phyloP scores from a whole-genome alignment of 2,797 vertebrate genomes.

The Petrocephalus schoutedeni region DNA sequence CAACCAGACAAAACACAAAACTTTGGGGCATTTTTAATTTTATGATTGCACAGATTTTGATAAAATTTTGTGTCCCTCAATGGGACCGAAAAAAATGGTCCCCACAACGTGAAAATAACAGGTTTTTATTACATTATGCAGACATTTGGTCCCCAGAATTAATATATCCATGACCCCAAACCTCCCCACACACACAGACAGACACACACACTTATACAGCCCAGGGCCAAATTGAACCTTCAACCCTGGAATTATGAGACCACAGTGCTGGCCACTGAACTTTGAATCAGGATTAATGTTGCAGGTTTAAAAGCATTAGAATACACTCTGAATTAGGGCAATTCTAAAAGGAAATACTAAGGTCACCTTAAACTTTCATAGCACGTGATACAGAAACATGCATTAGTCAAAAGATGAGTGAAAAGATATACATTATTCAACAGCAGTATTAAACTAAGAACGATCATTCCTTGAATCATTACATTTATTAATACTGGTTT shows the following conservation, averaged over 20 bases:
- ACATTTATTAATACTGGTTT: conserved; percentile 8
- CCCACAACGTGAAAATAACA: background rate
- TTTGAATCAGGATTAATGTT: background rate
- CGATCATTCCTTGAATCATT: conserved; percentile 14
- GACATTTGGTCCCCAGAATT: background rate
- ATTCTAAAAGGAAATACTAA: background rate
- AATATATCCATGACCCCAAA: background rate
- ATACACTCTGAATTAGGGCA: background rate
- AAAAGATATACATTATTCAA: background rate
- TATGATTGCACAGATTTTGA: background rate
- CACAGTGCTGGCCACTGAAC: background rate
- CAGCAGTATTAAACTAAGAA: conserved; percentile 1
- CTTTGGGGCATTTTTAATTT: background rate
- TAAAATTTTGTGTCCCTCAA: background rate
- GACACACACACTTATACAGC: background rate
- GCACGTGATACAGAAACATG: background rate
- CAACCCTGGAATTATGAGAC: background rate
- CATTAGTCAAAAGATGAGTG: conserved; percentile 4
- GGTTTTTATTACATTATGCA: background rate
- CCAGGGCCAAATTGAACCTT: background rate
- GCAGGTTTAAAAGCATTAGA: background rate
- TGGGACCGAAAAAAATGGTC: background rate
- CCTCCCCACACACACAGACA: background rate
- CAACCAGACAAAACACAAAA: background rate
- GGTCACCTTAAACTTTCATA: conserved; percentile 5